Conservation (phyloP, 2,113 vertebrate species). For the Heterotilapia buettikoferi region DNA sequence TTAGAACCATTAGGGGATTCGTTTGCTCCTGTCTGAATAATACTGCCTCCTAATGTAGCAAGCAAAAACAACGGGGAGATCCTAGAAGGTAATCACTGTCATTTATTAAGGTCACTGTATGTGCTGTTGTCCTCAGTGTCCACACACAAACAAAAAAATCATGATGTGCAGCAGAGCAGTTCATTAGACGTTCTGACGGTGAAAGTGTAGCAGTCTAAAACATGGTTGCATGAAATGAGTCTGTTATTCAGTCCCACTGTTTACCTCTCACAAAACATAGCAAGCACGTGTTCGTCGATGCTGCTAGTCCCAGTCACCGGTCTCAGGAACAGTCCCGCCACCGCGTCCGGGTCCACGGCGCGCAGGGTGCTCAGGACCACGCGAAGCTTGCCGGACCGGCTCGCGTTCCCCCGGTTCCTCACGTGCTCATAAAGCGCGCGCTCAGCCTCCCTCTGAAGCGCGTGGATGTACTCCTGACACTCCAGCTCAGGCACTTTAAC, state of each 20-base stretch:
- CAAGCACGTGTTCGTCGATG: constrained; percentile 85
- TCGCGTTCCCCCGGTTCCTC: constrained; percentile 61
- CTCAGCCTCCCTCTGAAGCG: constrained; percentile 82
- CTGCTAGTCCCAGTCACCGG: constrained; percentile 81
- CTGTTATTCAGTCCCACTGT: neutral
- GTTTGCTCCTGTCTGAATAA: neutral
- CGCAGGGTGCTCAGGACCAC: constrained; percentile 77
- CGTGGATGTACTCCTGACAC: constrained; percentile 80
- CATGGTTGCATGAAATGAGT: neutral
- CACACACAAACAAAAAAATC: neutral
- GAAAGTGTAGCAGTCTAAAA: neutral
- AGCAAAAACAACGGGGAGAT: neutral
- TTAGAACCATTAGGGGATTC: accelerated
- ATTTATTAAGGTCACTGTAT: neutral
- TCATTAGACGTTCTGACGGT: neutral
- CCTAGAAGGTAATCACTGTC: neutral
- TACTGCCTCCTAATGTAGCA: neutral
- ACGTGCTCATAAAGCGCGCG: constrained; percentile 83
- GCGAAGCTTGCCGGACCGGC: constrained; percentile 68
- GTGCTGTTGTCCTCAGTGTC: neutral
- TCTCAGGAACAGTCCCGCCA: constrained; percentile 84
- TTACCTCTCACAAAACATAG: constrained; percentile 81
- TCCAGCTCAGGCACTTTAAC: constrained; percentile 80
- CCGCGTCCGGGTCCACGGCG: constrained; percentile 74
- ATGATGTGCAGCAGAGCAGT: neutral